A percentile compares a stretch with the other conserved stretches of the same genome.
phyloP scores from a whole-genome alignment of 2,797 vertebrate genomes.

The Bovichtus diacanthus region DNA sequence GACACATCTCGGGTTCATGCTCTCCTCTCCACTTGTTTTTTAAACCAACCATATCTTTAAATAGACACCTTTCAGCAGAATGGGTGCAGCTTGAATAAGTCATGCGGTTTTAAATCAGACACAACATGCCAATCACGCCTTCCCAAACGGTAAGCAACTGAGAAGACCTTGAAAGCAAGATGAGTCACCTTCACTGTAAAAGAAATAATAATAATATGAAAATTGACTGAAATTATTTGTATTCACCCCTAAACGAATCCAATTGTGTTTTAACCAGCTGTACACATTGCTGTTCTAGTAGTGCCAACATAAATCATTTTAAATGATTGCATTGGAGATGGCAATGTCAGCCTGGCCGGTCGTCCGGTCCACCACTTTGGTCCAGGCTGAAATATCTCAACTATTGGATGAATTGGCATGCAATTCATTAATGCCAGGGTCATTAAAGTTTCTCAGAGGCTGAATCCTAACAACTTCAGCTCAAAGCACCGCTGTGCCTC shows the following conservation, averaged over 20 bases:
- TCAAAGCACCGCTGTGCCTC: not conserved
- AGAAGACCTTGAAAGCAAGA: not conserved
- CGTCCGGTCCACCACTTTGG: not conserved
- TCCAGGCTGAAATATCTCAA: not conserved
- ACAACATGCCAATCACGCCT: not conserved
- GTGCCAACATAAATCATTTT: not conserved
- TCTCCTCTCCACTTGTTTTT: not conserved
- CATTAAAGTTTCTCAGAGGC: no score
- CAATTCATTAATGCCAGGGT: not conserved
- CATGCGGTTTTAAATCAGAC: slow-evolving; percentile 23
- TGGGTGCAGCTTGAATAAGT: slow-evolving; percentile 32
- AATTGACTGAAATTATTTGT: no score
- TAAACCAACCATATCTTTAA: slow-evolving; percentile 17
- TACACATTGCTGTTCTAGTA: no score
- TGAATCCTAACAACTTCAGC: not conserved
- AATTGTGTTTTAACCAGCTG: no score
- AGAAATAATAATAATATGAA: no score
- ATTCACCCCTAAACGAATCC: no score
- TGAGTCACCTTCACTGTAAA: not conserved
- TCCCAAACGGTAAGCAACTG: not conserved
- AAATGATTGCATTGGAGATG: not conserved
- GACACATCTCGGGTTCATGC: slow-evolving; percentile 5
- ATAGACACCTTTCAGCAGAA: slow-evolving; percentile 7
- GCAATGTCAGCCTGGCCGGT: not conserved
- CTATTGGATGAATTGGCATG: not conserved